Conservation (phyloP, 2,888 invertebrate genomes). For the Chrysotoxum bicinctum region DNA sequence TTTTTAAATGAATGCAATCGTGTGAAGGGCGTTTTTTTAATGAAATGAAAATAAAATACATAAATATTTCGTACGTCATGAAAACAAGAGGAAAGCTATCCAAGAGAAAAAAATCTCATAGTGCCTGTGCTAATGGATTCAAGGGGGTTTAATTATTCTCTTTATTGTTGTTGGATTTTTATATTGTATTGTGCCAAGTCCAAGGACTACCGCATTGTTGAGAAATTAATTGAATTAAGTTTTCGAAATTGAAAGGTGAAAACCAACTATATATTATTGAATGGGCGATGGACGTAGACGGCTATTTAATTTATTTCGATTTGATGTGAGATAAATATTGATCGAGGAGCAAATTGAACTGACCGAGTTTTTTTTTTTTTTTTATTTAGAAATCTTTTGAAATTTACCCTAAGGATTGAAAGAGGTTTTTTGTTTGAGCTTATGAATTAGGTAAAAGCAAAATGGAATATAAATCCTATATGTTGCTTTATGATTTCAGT, state of each 20-base stretch:
- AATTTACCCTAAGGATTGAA: no score
- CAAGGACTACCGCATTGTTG: conserved; percentile 15
- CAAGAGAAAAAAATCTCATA: neutral
- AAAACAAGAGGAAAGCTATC: neutral
- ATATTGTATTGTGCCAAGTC: neutral
- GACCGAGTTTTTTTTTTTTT: no score
- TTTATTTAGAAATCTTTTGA: no score
- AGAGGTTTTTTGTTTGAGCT: no score
- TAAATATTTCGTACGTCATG: neutral
- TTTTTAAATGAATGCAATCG: conserved; percentile 4
- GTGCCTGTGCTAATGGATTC: neutral
- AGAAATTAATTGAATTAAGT: conserved; percentile 1
- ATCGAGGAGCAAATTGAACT: neutral
- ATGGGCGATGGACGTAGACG: neutral
- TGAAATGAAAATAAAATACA: conserved; percentile 1
- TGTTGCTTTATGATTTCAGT: no score
- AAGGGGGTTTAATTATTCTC: neutral
- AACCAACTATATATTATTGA: neutral
- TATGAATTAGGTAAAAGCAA: no score
- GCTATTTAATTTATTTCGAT: neutral
- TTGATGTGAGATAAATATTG: neutral
- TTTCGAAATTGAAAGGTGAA: conserved; percentile 12
- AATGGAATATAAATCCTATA: no score
- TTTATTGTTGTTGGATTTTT: neutral
- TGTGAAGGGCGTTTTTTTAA: conserved; percentile 6